Conservation (phyloP, 2,797 vertebrate genomes). For the Danio choprae region DNA sequence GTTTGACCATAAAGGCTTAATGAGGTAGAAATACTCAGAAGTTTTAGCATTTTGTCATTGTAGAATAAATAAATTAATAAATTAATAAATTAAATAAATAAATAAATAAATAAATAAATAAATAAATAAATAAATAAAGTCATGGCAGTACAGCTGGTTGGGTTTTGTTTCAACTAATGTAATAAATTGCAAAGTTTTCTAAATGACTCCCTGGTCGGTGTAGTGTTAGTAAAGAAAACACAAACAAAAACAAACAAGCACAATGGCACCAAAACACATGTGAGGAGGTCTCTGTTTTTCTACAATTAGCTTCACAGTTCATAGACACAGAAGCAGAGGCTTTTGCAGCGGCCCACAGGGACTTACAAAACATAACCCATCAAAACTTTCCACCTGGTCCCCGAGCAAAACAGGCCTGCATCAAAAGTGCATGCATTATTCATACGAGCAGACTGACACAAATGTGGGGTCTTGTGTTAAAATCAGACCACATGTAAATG, state of each 20-base stretch:
- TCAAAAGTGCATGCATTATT: slow-evolving; percentile 71
- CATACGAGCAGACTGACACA: slow-evolving; percentile 55
- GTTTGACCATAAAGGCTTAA: too few relatives aligned
- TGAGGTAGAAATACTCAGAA: too few relatives aligned
- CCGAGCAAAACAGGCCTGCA: slow-evolving; percentile 70
- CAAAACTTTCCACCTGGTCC: slow-evolving; percentile 71
- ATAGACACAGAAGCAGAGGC: slow-evolving; percentile 61
- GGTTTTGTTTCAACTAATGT: too few relatives aligned
- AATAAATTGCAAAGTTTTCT: too few relatives aligned
- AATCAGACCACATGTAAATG: slow-evolving; percentile 53
- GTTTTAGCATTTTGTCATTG: too few relatives aligned
- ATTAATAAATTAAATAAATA: too few relatives aligned
- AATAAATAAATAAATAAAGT: too few relatives aligned
- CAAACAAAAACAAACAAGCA: slow-evolving; percentile 38
- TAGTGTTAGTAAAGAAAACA: background rate
- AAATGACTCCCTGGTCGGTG: too few relatives aligned
- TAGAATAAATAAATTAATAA: too few relatives aligned
- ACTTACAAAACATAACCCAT: slow-evolving; percentile 64
- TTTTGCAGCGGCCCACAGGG: slow-evolving; percentile 60
- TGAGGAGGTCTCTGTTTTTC: slow-evolving; percentile 56
- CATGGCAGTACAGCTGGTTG: too few relatives aligned
- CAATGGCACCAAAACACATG: slow-evolving; percentile 41
- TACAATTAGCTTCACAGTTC: slow-evolving; percentile 68
- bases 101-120: too few relatives aligned
- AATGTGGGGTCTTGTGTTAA: slow-evolving; percentile 50